phyloP scores from a whole-genome alignment of 2,888 invertebrate genomes.

The Scaptomyza polygonia region DNA sequence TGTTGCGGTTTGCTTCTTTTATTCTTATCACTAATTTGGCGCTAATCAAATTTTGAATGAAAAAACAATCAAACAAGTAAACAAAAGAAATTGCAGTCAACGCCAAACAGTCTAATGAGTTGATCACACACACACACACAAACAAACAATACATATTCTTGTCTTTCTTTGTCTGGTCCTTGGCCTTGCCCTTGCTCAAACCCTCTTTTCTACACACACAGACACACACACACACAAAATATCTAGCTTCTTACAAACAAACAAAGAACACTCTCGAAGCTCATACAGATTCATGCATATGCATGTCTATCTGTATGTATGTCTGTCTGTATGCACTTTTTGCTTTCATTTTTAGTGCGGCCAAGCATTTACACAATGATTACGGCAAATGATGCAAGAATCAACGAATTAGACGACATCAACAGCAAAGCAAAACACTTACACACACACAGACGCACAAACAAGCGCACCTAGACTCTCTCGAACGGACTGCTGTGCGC shows the following conservation, averaged over 20 bases:
- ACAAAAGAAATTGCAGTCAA: constrained; percentile 21
- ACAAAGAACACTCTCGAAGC: constrained; percentile 23
- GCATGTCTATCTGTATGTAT: not conserved
- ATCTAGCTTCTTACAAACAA: constrained; percentile 4
- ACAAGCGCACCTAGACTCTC: constrained; percentile 21
- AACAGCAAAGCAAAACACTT: constrained; percentile 37
- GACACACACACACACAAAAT: constrained; percentile 1
- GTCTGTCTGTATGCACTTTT: constrained; percentile 29
- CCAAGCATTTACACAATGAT: constrained; percentile 70
- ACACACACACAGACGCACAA: not conserved
- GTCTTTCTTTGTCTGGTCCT: constrained; percentile 69
- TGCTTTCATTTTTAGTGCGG: constrained; percentile 69
- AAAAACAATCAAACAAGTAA: not conserved
- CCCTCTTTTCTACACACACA: not conserved
- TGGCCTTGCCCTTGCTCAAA: constrained; percentile 57
- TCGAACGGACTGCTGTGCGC: constrained; percentile 4
- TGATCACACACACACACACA: constrained; percentile 30
- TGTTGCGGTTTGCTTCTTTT: not conserved
- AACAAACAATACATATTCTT: not conserved
- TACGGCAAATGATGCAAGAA: constrained; percentile 76
- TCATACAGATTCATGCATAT: not conserved
- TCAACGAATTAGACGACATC: constrained; percentile 57
- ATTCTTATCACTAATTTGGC: constrained; percentile 13
- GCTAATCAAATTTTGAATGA: constrained; percentile 17
- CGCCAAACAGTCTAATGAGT: constrained; percentile 53